These are phyloP conservation scores for Drosophila nannoptera DNA, from an alignment of 1,140 invertebrate genomes.

Conservation along the genomic window DNA sequence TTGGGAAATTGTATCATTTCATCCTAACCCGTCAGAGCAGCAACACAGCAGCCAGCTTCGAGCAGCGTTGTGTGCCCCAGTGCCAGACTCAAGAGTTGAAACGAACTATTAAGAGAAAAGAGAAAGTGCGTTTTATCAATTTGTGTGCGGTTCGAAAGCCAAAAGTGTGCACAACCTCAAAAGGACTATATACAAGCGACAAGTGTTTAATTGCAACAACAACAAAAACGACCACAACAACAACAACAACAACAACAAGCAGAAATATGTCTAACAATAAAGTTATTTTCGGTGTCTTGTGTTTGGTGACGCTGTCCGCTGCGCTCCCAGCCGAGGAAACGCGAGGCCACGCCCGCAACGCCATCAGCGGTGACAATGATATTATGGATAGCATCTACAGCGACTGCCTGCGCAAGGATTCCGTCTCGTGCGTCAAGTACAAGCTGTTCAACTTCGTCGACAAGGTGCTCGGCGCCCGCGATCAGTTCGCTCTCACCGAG, in stretches of 20 bases:
- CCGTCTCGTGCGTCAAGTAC: slow-evolving; percentile 89
- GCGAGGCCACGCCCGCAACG: slow-evolving; percentile 80
- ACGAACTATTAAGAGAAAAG: slow-evolving; percentile 39
- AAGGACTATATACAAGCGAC: slow-evolving; percentile 62
- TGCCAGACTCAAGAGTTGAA: slow-evolving; percentile 40
- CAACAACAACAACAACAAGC: slow-evolving; percentile 24
- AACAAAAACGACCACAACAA: slow-evolving; percentile 17
- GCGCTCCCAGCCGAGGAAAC: slow-evolving; percentile 85
- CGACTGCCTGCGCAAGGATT: slow-evolving; percentile 89
- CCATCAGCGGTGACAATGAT: slow-evolving; percentile 85
- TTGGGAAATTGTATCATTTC: slow-evolving; percentile 79
- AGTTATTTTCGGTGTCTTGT: slow-evolving; percentile 79
- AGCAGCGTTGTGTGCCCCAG: slow-evolving; percentile 58
- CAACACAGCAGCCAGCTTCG: slow-evolving; percentile 65
- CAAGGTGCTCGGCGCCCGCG: slow-evolving; percentile 88
- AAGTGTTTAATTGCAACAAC: slow-evolving; percentile 38
- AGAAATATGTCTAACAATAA: slow-evolving; percentile 75
- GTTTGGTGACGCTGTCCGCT: slow-evolving; percentile 80
- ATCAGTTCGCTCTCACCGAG: slow-evolving; percentile 87
- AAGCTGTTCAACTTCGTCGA: slow-evolving; percentile 91
- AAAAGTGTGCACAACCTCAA: slow-evolving; percentile 50
- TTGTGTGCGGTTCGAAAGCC: slow-evolving; percentile 51
- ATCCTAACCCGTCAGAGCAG: slow-evolving; percentile 79
- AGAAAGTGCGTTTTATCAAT: slow-evolving; percentile 72
- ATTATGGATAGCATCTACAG: slow-evolving; percentile 86